Conservation (phyloP, 1,140 invertebrate genomes). For the Drosophila baimaii region DNA sequence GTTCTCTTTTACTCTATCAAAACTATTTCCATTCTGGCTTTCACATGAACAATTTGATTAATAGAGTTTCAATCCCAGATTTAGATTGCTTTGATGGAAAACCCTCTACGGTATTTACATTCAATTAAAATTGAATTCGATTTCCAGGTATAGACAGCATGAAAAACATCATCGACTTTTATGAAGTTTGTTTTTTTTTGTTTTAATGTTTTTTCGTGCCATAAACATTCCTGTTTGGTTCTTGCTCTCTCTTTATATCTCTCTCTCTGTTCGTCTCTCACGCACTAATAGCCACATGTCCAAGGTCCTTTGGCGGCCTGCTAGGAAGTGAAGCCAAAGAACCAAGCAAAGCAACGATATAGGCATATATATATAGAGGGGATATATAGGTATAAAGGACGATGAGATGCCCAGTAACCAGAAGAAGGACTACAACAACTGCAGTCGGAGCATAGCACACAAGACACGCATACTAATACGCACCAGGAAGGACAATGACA, state of each 20-base stretch:
- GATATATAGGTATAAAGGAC: slow-evolving; percentile 47
- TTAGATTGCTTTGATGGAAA: slow-evolving; percentile 41
- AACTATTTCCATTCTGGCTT: slow-evolving; percentile 28
- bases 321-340: slow-evolving; percentile 60
- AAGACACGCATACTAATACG: slow-evolving; percentile 44
- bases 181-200: slow-evolving; percentile 19
- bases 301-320: slow-evolving; percentile 75
- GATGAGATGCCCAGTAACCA: slow-evolving; percentile 63
- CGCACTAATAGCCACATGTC: slow-evolving; percentile 42
- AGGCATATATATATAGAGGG: slow-evolving; percentile 38
- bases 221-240: slow-evolving; percentile 70
- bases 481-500: slow-evolving; percentile 66
- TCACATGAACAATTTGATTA: slow-evolving; percentile 36
- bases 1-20: not conserved
- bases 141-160: slow-evolving; percentile 32
- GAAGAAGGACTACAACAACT: slow-evolving; percentile 55
- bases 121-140: slow-evolving; percentile 52
- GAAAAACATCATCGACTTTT: slow-evolving; percentile 31
- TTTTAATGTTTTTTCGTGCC: slow-evolving; percentile 12
- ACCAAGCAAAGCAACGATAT: slow-evolving; percentile 51
- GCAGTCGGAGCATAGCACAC: slow-evolving; percentile 35
- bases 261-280: slow-evolving; percentile 33
- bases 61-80: slow-evolving; percentile 9
- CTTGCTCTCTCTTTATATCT: slow-evolving; percentile 2
- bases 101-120: slow-evolving; percentile 40